A percentile compares a stretch with the other conserved stretches of the same genome.
Conservation (phyloP, 2,113 vertebrate genomes). For the Manacus vitellinus region DNA sequence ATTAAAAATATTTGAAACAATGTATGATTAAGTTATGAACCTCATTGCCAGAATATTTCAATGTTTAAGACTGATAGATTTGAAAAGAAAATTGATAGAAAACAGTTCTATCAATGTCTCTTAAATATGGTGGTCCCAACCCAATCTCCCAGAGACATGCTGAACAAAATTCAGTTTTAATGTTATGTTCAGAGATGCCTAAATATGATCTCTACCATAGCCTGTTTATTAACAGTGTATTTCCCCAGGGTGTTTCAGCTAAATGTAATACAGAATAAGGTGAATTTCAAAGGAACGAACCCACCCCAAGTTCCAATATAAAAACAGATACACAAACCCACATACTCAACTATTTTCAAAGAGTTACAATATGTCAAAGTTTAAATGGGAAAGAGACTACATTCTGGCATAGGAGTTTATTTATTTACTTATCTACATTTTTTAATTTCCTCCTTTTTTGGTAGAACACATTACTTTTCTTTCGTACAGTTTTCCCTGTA, state of each 20-base stretch:
- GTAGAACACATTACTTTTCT: not conserved
- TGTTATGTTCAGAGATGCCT: not conserved
- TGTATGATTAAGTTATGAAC: not conserved
- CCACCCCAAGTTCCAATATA: not conserved
- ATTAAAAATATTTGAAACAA: not conserved
- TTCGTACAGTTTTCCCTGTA: not conserved
- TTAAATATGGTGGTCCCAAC: not conserved
- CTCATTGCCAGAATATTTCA: not conserved
- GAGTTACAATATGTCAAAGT: not conserved
- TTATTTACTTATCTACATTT: not conserved
- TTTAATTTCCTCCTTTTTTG: not conserved
- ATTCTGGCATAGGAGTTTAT: not conserved
- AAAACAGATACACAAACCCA: accelerated
- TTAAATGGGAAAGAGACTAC: not conserved
- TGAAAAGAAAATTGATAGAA: not conserved
- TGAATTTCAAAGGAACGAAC: not conserved
- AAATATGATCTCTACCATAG: not conserved
- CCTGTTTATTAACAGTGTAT: not conserved
- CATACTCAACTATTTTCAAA: not conserved
- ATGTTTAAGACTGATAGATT: not conserved
- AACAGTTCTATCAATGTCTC: not conserved
- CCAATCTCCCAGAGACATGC: not conserved
- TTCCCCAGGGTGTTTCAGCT: not conserved
- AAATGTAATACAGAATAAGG: not conserved
- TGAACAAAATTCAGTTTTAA: not conserved